Percentiles rank a stretch among this genome's conserved stretches.
Evolutionary conservation across 2,113 vertebrate species (phyloP).

Genomic region (Notothenia rossii): DNA sequence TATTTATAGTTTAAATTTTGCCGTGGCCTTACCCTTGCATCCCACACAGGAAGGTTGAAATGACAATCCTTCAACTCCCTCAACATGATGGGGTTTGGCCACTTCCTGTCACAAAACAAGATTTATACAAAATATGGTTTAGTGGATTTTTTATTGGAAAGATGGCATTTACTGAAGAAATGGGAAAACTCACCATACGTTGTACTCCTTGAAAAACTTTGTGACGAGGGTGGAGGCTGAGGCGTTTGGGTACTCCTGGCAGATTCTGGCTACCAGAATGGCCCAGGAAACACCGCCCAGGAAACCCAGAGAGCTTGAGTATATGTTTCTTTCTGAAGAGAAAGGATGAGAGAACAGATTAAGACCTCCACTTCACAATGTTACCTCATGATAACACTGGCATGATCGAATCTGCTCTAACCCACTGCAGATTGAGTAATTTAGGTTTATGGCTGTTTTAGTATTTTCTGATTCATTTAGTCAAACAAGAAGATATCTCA

Average conservation of each 20-base stretch:
- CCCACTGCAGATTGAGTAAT: not conserved
- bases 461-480: no score
- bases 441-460: no score
- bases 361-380: not conserved
- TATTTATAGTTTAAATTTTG: not conserved
- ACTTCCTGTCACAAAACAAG: conserved; percentile 84
- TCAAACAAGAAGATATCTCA: not conserved
- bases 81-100: conserved; percentile 93
- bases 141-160: no score
- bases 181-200: conserved; percentile 89
- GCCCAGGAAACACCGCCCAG: conserved; percentile 94
- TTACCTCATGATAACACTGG: not conserved
- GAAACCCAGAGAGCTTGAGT: conserved; percentile 95
- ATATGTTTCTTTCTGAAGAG: conserved; percentile 91
- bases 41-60: conserved; percentile 93
- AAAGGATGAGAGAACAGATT: not conserved
- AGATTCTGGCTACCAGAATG: conserved; percentile 94
- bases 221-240: conserved; percentile 92
- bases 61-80: conserved; percentile 92
- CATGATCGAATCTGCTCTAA: not conserved
- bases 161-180: not conserved
- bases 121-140: not conserved
- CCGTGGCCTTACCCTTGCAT: conserved; percentile 87
- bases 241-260: conserved; percentile 95
- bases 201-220: conserved; percentile 96